phyloP scores from a whole-genome alignment of 1,140 invertebrate genomes.

The Papilio xuthus region DNA sequence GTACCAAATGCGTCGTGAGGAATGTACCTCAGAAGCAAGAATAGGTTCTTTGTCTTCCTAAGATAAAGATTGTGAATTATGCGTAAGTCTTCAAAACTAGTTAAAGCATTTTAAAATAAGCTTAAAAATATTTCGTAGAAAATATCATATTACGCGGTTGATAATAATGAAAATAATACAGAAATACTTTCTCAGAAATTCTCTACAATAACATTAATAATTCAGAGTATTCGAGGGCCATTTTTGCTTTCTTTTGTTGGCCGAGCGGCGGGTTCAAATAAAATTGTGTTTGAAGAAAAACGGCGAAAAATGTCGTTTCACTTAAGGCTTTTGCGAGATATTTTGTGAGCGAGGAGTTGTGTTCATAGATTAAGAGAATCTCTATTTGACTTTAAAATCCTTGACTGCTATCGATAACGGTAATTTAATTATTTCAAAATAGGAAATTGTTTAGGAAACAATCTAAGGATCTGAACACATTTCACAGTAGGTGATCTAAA shows the following conservation, averaged over 20 bases:
- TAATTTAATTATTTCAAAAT: not conserved
- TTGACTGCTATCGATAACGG: not conserved
- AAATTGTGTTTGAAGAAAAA: constrained; percentile 64
- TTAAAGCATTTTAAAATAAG: not conserved
- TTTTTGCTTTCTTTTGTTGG: constrained; percentile 56
- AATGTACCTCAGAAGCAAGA: not conserved
- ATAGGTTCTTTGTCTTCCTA: too few relatives aligned
- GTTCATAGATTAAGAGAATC: not conserved
- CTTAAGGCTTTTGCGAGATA: constrained; percentile 43
- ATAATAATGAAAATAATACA: constrained; percentile 63
- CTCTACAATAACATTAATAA: constrained; percentile 62
- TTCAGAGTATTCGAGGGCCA: constrained; percentile 58
- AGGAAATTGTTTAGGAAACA: not conserved
- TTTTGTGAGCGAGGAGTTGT: not conserved
- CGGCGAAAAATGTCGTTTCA: constrained; percentile 50
- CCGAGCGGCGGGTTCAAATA: constrained; percentile 50
- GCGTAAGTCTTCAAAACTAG: not conserved
- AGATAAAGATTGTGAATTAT: too few relatives aligned
- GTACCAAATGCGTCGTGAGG: too few relatives aligned
- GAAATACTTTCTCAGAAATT: constrained; percentile 56
- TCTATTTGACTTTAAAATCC: not conserved
- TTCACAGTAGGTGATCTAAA: not conserved
- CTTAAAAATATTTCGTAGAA: constrained; percentile 19
- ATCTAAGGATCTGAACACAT: not conserved
- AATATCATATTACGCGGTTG: constrained; percentile 51